phyloP scores from a whole-genome alignment of 2,113 vertebrate species.

The Hylia prasina region DNA sequence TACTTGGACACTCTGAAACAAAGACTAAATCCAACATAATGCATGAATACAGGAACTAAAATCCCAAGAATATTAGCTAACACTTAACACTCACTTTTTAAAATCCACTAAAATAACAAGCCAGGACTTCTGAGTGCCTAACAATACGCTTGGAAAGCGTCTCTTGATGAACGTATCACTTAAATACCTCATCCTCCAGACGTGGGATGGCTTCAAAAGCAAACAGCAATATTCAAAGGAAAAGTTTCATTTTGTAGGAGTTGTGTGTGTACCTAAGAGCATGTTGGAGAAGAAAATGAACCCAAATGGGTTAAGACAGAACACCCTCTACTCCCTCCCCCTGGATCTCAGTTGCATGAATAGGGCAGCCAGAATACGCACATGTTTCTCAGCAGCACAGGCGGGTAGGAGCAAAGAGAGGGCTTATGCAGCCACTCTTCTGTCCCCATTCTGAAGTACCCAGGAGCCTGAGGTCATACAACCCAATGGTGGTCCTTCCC shows the following conservation, averaged over 20 bases:
- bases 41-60: not conserved
- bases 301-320: not conserved
- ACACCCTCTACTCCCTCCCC: not conserved
- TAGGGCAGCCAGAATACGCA: slow-evolving; percentile 32
- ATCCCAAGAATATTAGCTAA: not conserved
- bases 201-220: not conserved
- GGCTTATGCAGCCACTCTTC: slow-evolving; percentile 20
- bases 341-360: not conserved
- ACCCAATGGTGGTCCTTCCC: slow-evolving; percentile 48
- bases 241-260: not conserved
- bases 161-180: not conserved
- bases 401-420: not conserved
- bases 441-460: slow-evolving; percentile 10
- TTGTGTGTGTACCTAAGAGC: not conserved
- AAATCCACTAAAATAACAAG: not conserved
- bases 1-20: not conserved
- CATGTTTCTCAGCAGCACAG: slow-evolving; percentile 48
- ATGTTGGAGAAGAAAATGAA: not conserved
- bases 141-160: not conserved
- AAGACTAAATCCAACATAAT: not conserved
- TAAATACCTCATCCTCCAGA: not conserved
- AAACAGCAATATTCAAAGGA: not conserved
- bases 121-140: not conserved
- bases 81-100: not conserved
- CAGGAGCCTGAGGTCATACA: not conserved